Evolutionary conservation across 2,113 vertebrate species (phyloP).

Genomic region (Falco punctatus): DNA sequence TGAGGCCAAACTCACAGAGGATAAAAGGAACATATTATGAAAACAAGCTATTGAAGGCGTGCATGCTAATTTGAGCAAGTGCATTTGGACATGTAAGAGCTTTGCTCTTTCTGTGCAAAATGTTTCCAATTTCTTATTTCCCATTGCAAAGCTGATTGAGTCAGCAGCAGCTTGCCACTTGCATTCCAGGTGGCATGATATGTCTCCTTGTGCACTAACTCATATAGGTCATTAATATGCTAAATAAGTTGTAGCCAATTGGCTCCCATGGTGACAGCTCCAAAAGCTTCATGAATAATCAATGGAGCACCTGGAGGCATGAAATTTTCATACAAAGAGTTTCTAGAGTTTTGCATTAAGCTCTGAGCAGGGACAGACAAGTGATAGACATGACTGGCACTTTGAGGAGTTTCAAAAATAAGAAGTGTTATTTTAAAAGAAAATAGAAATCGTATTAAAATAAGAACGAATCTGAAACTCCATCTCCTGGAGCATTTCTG

Average conservation of each 20-base stretch:
- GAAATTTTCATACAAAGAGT: slow-evolving; percentile 77
- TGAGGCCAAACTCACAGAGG: slow-evolving; percentile 70
- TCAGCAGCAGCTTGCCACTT: slow-evolving; percentile 54
- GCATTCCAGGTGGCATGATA: slow-evolving; percentile 72
- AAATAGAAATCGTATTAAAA: slow-evolving; percentile 47
- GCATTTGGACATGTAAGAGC: slow-evolving; percentile 42
- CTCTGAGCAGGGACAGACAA: slow-evolving; percentile 52
- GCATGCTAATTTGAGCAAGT: not conserved
- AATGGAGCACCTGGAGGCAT: slow-evolving; percentile 78
- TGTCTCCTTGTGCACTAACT: slow-evolving; percentile 66
- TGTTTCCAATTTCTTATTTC: slow-evolving; percentile 43
- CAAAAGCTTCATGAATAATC: slow-evolving; percentile 81
- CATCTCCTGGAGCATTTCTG: not conserved
- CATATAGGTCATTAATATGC: slow-evolving; percentile 80
- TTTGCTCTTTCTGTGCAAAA: slow-evolving; percentile 34
- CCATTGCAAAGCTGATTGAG: slow-evolving; percentile 54
- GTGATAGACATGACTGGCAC: slow-evolving; percentile 61
- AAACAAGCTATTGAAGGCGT: slow-evolving; percentile 53
- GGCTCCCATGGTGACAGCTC: slow-evolving; percentile 75
- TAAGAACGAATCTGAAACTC: slow-evolving; percentile 26
- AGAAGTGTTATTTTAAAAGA: slow-evolving; percentile 45
- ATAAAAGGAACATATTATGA: slow-evolving; percentile 47
- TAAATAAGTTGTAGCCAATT: slow-evolving; percentile 74
- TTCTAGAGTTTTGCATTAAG: slow-evolving; percentile 63
- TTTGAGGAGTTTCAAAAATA: slow-evolving; percentile 47